phyloP scores from a whole-genome alignment of 2,797 vertebrate species.

The Neoniphon sammara region DNA sequence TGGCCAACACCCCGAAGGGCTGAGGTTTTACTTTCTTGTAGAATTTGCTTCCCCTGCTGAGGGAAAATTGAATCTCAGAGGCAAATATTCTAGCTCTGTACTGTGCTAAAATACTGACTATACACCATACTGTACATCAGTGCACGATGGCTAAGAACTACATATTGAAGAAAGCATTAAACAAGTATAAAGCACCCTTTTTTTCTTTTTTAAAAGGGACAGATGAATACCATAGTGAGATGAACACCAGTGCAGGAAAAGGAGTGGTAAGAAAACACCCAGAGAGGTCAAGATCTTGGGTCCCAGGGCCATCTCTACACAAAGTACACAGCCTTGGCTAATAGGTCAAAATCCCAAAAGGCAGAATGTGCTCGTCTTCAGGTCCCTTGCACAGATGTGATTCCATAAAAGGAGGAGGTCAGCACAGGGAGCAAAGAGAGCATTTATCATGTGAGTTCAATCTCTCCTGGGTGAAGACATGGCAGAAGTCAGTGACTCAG shows the following conservation, averaged over 20 bases:
- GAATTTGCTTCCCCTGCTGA: conserved; percentile 48
- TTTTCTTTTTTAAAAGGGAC: not conserved
- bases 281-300: conserved; percentile 1
- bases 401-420: not conserved
- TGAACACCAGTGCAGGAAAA: not conserved
- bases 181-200: too few relatives aligned
- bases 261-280: not conserved
- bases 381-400: conserved; percentile 6
- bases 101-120: not conserved
- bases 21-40: conserved; percentile 43
- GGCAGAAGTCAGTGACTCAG: conserved; percentile 28
- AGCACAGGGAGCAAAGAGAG: not conserved
- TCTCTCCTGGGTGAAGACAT: conserved; percentile 21
- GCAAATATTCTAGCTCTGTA: conserved; percentile 22
- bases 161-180: not conserved
- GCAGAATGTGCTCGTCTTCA: not conserved
- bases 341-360: conserved; percentile 1
- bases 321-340: not conserved
- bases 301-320: not conserved
- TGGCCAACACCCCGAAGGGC: conserved; percentile 59
- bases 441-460: conserved; percentile 7
- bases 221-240: not conserved
- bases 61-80: conserved; percentile 31
- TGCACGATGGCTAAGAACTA: conserved; percentile 6
- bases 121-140: conserved; percentile 10